Evolutionary conservation across 2,113 vertebrate species (phyloP), one percentile per base, ranked within the genome.

Genomic region (Coregonus clupeaformis): DNA sequence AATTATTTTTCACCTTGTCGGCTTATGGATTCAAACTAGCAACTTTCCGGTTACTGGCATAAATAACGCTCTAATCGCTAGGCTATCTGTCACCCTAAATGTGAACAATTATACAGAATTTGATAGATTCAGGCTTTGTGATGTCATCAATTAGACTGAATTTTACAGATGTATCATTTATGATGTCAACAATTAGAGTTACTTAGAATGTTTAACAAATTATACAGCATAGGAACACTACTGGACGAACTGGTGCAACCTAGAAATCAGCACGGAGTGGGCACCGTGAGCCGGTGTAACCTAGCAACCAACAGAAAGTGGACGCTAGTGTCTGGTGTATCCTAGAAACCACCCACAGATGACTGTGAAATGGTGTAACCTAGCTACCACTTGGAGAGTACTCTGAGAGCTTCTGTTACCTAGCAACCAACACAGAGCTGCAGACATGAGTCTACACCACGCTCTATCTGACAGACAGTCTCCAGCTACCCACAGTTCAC

Each of bases 231-330:
- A 78, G 91, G 90, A 68, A 90, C 88, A 47, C 86, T 92, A 66
- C 84, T 91, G 79, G 89, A 91, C 67, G 88, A 91, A 82, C 87
- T 91, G 73, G 90, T 92, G 81, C 91, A 90, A 76, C 76, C 57
- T 59, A 32, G 45, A 6, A 16, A 49, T 75, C 69, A 68, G 68
- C 32, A 71, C 36, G 68, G 69, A 27, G 13, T 72, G 79, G 29
- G 77, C 0, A 81, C 81, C 75, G 55, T 16, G 82, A 77, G 76
- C 73, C 79, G 9, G 75, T 78, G 45, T 49, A 83, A 84, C 18
- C 18, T 29, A 32, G 76, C 77, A 67, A 77, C 70, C 30, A 45
- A 27, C 36, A 25, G n/a, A 18, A 80, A 49, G 73, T 71, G 52
- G 64, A 80, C 81, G 77, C 55, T 13, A 73, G 78, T 83, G 76